Conservation (phyloP, 53 echinoderm and acorn worm genomes). For the Temnopleurus reevesii region DNA sequence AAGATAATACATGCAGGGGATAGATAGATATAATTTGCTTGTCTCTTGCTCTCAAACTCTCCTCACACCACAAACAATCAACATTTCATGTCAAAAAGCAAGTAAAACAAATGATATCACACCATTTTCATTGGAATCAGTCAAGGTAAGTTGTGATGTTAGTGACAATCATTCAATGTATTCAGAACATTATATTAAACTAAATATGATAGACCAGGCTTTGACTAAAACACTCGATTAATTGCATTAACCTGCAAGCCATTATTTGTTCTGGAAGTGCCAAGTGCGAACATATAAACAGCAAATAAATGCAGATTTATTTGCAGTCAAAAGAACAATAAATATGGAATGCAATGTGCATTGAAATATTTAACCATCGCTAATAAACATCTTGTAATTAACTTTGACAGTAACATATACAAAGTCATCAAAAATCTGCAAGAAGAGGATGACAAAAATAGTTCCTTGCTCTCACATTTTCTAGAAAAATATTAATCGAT, state of each 20-base stretch:
- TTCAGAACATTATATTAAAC: no score
- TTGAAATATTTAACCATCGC: no score
- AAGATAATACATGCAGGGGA: not conserved
- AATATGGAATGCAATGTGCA: no score
- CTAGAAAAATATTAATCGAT: no score
- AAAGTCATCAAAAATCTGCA: no score
- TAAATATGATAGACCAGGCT: no score
- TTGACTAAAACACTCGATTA: not conserved
- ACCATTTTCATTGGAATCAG: not conserved
- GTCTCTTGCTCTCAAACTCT: slow-evolving; percentile 12
- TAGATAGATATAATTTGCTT: not conserved
- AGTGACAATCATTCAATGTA: no score
- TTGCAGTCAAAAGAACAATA: not conserved
- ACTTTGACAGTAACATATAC: no score
- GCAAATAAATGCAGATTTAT: not conserved
- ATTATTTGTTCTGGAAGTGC: no score
- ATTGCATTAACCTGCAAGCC: not conserved
- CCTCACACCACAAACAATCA: not conserved
- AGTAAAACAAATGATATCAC: slow-evolving; percentile 21
- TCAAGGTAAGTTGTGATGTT: not conserved
- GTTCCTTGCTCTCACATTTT: no score
- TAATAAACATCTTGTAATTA: no score
- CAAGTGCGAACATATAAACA: not conserved
- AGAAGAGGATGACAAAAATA: no score
- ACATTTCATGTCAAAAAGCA: not conserved